Evolutionary conservation across 2,113 vertebrate species (phyloP).

Genomic region (Nipponia nippon): DNA sequence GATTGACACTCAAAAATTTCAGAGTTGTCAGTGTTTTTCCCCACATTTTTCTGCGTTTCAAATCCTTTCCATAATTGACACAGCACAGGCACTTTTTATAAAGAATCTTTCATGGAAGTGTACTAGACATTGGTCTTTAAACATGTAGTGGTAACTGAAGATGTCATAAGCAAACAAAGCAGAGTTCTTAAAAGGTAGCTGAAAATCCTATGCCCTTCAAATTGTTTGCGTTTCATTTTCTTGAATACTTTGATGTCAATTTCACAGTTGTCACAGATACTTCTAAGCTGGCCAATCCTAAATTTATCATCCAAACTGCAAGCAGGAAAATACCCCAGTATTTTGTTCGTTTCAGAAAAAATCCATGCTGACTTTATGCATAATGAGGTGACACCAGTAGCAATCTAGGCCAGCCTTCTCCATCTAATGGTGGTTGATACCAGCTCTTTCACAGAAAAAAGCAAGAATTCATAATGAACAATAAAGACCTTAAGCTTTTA

Average conservation of each 20-base stretch:
- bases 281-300: not conserved
- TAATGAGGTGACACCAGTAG: not conserved
- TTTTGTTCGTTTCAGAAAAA: not conserved
- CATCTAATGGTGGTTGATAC: not conserved
- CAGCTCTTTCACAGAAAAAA: not conserved
- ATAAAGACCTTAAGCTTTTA: not conserved
- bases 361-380: not conserved
- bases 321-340: not conserved
- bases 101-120: not conserved
- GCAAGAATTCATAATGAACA: not conserved
- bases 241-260: conserved; percentile 12
- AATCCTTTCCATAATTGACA: not conserved
- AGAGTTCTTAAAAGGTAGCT: not conserved
- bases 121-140: not conserved
- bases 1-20: not conserved
- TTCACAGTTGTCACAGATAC: not conserved
- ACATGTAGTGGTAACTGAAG: not conserved
- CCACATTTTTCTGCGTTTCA: not conserved
- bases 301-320: not conserved
- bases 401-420: not conserved
- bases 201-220: conserved; percentile 1
- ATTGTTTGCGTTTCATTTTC: not conserved
- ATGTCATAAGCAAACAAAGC: conserved; percentile 2
- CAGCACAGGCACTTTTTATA: not conserved
- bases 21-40: not conserved